Conservation (phyloP, 2,113 vertebrate species). For the Lycocorax pyrrhopterus region DNA sequence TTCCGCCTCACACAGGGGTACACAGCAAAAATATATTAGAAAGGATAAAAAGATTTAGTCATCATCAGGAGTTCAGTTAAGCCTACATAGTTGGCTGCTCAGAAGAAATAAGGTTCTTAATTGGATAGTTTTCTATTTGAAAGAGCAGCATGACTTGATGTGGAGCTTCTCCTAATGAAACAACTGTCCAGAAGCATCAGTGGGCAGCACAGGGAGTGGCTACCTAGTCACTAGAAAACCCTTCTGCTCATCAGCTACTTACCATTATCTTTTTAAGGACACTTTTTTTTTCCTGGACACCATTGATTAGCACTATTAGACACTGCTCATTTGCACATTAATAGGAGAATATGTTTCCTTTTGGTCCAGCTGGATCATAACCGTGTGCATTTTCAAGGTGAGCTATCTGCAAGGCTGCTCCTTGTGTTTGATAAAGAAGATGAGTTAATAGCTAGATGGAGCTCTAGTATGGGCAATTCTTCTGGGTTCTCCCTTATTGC, state of each 20-base stretch:
- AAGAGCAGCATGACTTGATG: conserved; percentile 1
- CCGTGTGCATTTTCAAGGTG: neutral
- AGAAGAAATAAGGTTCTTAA: conserved; percentile 44
- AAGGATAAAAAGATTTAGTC: conserved; percentile 24
- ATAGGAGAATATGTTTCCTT: neutral
- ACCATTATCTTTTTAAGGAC: neutral
- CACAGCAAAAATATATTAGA: conserved; percentile 12
- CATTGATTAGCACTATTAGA: neutral
- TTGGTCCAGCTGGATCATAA: neutral
- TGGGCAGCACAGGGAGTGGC: neutral
- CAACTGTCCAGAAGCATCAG: neutral
- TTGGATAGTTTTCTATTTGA: conserved; percentile 18
- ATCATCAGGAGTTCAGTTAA: conserved; percentile 16
- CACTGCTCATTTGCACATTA: neutral
- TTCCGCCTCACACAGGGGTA: neutral
- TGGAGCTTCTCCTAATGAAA: neutral
- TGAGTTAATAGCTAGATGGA: conserved; percentile 30
- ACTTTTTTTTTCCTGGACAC: neutral
- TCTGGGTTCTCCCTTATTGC: neutral
- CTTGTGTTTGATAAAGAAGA: neutral
- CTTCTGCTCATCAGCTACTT: neutral
- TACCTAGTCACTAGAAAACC: neutral
- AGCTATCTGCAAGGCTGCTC: neutral
- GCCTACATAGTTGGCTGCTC: conserved; percentile 2
- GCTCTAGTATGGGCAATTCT: neutral